phyloP scores from a whole-genome alignment of 2,113 vertebrate genomes.

The Tichodroma muraria region DNA sequence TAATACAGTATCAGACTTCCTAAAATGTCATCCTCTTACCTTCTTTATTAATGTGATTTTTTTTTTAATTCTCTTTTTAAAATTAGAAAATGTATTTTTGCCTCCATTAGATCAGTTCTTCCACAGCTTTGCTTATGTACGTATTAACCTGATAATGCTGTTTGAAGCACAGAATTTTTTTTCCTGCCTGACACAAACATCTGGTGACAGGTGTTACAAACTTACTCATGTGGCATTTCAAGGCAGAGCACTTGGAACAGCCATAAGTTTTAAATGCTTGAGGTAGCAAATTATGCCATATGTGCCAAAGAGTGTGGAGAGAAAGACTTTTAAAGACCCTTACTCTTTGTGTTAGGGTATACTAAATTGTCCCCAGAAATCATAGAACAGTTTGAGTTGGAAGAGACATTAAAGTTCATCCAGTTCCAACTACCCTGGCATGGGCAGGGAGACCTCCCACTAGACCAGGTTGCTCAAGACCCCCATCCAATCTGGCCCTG shows the following conservation, averaged over 20 bases:
- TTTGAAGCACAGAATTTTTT: background rate
- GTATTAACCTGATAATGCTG: background rate
- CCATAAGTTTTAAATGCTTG: background rate
- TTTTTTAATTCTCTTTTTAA: background rate
- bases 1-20: background rate
- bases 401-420: background rate
- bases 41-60: background rate
- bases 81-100: background rate
- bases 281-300: background rate
- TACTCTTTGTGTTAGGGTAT: background rate
- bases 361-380: background rate
- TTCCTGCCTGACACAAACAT: background rate
- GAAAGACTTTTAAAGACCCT: background rate
- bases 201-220: background rate
- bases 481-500: background rate
- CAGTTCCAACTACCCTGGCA: background rate
- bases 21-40: background rate
- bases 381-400: background rate
- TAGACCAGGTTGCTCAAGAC: background rate
- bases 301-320: background rate
- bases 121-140: background rate
- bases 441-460: background rate
- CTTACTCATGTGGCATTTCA: background rate
- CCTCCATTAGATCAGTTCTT: background rate
- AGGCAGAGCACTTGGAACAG: background rate